These are phyloP conservation scores for Noctua pronuba DNA, from an alignment of 2,888 invertebrate genomes.

Conservation along the genomic window DNA sequence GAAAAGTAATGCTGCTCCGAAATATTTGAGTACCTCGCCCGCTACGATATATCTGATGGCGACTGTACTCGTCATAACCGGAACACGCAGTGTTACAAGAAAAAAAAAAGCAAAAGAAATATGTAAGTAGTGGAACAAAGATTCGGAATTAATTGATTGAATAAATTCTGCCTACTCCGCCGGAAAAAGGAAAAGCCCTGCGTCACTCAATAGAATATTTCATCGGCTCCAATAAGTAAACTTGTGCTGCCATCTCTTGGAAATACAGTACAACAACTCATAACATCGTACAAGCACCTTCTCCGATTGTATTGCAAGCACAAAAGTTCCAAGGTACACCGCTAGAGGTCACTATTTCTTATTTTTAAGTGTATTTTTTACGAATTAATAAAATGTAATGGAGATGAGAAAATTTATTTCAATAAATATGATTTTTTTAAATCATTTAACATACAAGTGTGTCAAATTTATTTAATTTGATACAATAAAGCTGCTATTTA, in stretches of 20 bases:
- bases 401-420: constrained; percentile 7
- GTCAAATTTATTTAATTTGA: background rate
- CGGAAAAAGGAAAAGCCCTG: background rate
- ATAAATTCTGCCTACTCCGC: background rate
- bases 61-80: too few species aligned
- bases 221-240: background rate
- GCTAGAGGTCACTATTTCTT: constrained; percentile 26
- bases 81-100: too few species aligned
- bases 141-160: background rate
- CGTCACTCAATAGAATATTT: background rate
- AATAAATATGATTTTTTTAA: background rate
- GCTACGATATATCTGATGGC: too few species aligned
- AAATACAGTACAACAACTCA: background rate
- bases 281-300: background rate
- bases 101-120: background rate
- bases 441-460: background rate
- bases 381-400: background rate
- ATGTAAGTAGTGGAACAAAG: background rate
- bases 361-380: background rate
- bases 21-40: too few species aligned
- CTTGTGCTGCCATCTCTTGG: constrained; percentile 41
- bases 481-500: background rate
- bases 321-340: background rate
- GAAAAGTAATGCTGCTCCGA: too few species aligned
- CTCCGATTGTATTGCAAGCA: rapidly evolving